Evolutionary conservation across 2,888 invertebrate species (phyloP), one percentile per base, ranked within the genome.

Genomic region (Scaptomyza polygonia): DNA sequence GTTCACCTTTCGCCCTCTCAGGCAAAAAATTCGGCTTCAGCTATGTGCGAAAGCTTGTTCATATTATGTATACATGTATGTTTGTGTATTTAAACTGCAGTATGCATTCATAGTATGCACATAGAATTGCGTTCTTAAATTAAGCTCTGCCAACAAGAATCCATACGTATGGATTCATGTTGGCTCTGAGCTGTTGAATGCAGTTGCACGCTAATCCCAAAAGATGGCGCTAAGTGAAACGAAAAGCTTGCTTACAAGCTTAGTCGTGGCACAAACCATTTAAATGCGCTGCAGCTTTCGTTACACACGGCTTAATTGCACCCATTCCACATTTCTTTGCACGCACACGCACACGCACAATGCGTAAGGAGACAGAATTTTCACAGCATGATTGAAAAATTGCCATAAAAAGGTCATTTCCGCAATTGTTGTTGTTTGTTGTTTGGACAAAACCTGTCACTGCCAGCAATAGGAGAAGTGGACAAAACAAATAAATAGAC

Each of bases 381-480:
- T 57, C 84, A 58, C 81, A 76, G 84, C 76, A 6, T 78, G 80
- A 81, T 77, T 70, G 65, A 61, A 66, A 81, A 81, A 81, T 77
- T 78, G 68, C 43, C 25, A 70, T 57, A 53, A 54, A 58, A 57
- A 58, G 63, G 70, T 59, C 53, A 74, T 57, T 63, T 71, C 68
- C 66, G 62, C 34, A 53, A 12, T 42, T 51, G 16, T 58, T 62
- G 57, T 43, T 53, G 11, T 44, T 48, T 36, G 6, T 25, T 67
- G 72, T 39, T 67, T 59, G 18, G 67, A 16, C 45, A 47, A 7
- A 74, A 74, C 40, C 75, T 69, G 72, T 62, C 67, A 72, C 14
- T 16, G 57, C 16, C 63, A 78, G 47, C 16, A 29, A 14, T 36
- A 36, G 36, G 7, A 36, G 36, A 14, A 25, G 25, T 25, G 25